Percentiles rank a stretch among this genome's conserved stretches.
These are phyloP conservation scores for Cydia pomonella DNA, from an alignment of 1,140 invertebrate genomes.

Conservation along the genomic window DNA sequence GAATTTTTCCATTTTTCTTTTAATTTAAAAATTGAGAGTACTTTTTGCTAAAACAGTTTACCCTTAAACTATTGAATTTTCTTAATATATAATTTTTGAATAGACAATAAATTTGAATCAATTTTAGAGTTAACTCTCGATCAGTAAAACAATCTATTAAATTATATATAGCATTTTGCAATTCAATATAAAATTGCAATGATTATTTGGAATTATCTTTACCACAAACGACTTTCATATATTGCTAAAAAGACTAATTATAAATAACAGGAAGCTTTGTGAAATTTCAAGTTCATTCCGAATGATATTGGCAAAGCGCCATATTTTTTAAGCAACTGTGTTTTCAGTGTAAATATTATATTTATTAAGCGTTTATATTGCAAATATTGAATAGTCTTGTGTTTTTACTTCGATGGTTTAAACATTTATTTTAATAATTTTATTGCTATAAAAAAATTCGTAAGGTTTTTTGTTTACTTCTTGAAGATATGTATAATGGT, in stretches of 20 bases:
- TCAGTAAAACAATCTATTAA: neutral
- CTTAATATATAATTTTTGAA: neutral
- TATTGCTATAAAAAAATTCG: too few relatives aligned
- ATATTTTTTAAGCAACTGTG: neutral
- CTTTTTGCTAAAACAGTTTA: neutral
- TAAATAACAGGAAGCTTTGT: neutral
- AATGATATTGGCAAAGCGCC: conserved; percentile 5
- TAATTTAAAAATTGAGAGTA: too few relatives aligned
- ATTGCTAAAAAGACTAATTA: neutral
- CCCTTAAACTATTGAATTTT: too few relatives aligned
- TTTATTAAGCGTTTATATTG: neutral
- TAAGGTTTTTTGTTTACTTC: too few relatives aligned
- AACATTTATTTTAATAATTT: too few relatives aligned
- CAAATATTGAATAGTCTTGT: neutral
- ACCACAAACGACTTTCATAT: neutral
- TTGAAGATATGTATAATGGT: too few relatives aligned
- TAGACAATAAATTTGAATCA: too few relatives aligned
- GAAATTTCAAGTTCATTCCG: neutral
- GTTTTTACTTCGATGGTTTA: conserved; percentile 27
- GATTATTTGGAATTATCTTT: too few relatives aligned
- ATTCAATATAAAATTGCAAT: neutral
- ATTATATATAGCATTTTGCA: too few relatives aligned
- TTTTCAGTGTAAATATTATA: neutral
- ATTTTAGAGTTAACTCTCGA: too few relatives aligned
- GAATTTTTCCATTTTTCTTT: too few relatives aligned